Base-by-base conservation (phyloP, 30 jellyfish, hydroid and myxozoan genomes). In the Pseudorhiza aurosa region DNA sequence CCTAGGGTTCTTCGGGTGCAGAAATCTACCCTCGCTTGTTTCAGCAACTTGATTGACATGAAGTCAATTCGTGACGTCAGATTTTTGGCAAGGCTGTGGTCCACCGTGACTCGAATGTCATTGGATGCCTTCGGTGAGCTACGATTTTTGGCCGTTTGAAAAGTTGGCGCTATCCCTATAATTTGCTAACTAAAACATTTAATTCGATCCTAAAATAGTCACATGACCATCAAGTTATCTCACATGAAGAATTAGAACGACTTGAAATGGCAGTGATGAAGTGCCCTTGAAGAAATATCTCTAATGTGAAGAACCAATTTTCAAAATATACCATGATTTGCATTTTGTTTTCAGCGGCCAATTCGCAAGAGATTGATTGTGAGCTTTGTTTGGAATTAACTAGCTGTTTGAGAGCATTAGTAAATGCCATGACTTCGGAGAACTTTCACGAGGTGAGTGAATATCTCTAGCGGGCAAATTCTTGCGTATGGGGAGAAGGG, bases 321-420 rank as follows among this genome's bases (percentile, higher is more conserved):
- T n/a, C n/a, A n/a, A n/a, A n/a, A n/a, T n/a, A n/a, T n/a, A n/a
- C n/a, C n/a, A n/a, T n/a, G n/a, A n/a, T n/a, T n/a, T n/a, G n/a
- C n/a, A n/a, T n/a, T n/a, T n/a, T 49, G 7, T 49, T 14, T 14
- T 49, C 22, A 4, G 22, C n/a, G 22, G 63, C 63, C 50, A 6
- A 24, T 60, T 29, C 30, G 6, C 29, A 26, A 60, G 51, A 18
- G 8, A 21, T 19, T 5, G 75, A 60, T 9, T 8, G 42, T 19
- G 75, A 60, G 15, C 18, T 60, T 3, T 32, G 50, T 30, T 33
- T 64, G 32, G 77, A 42, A 9, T 8, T 64, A 14, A 31, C 77
- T 42, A 37, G 40, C 29, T 64, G 77, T 36, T 17, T 64, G 25
- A 64, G 77, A 64, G 77, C 77, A 19, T 19, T 64, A 14, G 35